Percentiles rank a stretch among this genome's conserved stretches.
These are phyloP conservation scores for Gobius niger DNA, from an alignment of 2,113 vertebrate genomes.

Conservation along the genomic window DNA sequence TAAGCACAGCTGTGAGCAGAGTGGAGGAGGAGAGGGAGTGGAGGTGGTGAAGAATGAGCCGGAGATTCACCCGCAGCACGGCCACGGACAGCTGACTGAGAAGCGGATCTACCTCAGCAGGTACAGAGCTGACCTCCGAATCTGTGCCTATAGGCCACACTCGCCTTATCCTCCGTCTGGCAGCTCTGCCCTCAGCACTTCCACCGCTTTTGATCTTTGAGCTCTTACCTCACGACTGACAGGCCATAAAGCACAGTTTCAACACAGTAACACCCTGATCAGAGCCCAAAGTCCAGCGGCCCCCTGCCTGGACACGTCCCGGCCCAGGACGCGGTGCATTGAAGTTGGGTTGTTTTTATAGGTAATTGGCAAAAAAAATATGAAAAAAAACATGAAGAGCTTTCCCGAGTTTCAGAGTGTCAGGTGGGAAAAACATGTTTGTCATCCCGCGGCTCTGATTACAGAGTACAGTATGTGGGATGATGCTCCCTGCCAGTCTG, in stretches of 20 bases:
- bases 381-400: slow-evolving; percentile 8
- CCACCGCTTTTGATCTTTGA: slow-evolving; percentile 32
- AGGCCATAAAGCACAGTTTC: slow-evolving; percentile 22
- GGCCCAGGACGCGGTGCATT: not conserved
- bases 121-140: slow-evolving; percentile 57
- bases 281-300: slow-evolving; percentile 28
- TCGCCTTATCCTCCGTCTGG: not conserved
- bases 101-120: slow-evolving; percentile 90
- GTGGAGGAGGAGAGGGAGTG: slow-evolving; percentile 85
- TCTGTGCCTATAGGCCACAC: slow-evolving; percentile 11
- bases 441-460: slow-evolving; percentile 32
- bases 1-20: slow-evolving; percentile 91
- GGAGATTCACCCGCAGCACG: slow-evolving; percentile 82
- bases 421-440: slow-evolving; percentile 18
- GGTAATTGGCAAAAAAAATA: slow-evolving; percentile 20
- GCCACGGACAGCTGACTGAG: slow-evolving; percentile 86
- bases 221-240: slow-evolving; percentile 11
- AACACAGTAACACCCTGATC: slow-evolving; percentile 6
- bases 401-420: slow-evolving; percentile 16
- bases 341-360: slow-evolving; percentile 5
- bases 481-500: slow-evolving; percentile 12
- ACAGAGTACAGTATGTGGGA: slow-evolving; percentile 24
- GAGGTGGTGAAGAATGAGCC: slow-evolving; percentile 87
- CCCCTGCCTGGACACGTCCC: slow-evolving; percentile 17
- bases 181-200: not conserved